Evolutionary conservation across 2,113 vertebrate species (phyloP), one percentile per base, ranked within the genome.

Genomic region (Nothoprocta perdicaria): DNA sequence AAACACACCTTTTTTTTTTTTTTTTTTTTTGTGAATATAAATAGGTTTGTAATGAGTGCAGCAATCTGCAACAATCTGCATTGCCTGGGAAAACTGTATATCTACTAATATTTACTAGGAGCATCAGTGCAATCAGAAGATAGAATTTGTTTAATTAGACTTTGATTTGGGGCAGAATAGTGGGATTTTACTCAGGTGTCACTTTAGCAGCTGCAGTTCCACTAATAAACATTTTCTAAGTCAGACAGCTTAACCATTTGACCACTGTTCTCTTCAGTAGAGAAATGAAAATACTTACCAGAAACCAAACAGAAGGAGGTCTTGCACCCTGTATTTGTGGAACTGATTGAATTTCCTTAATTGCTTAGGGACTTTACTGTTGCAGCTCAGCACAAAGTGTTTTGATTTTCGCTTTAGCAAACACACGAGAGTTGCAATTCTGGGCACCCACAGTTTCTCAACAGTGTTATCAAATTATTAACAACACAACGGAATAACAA

Each of bases 271-370:
- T 75, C 38, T 65, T 84, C 61, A 68, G 86, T 46, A 82, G 60
- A 26, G 23, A 9, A 60, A 46, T 31, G 72, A 92, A 92, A 53
- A 89, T 81, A 61, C 23, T 60, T 62, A 62, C 48, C 55, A 48
- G 52, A 67, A 9, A 43, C 63, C 50, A 73, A 41, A 80, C 50
- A 95, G 92, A 95, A 94, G 65, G 53, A 72, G 35, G 81, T 94
- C 94, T 95, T 94, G 73, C 89, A 93, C 89, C 73, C 95, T 46
- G 12, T 94, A 57, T 93, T 95, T 94, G 91, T 91, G 68, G 76
- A 90, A 89, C 73, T 88, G 85, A 94, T 93, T 38, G 1, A 43
- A 80, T 93, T 92, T 96, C 84, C 73, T 77, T 93, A 92, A 63
- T 74, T 92, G 65, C 72, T 87, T 7, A 2, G 38, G 10, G 45